These are phyloP conservation scores for Reticulitermes speratus DNA, from an alignment of 1,140 invertebrate genomes.

Conservation along the genomic window DNA sequence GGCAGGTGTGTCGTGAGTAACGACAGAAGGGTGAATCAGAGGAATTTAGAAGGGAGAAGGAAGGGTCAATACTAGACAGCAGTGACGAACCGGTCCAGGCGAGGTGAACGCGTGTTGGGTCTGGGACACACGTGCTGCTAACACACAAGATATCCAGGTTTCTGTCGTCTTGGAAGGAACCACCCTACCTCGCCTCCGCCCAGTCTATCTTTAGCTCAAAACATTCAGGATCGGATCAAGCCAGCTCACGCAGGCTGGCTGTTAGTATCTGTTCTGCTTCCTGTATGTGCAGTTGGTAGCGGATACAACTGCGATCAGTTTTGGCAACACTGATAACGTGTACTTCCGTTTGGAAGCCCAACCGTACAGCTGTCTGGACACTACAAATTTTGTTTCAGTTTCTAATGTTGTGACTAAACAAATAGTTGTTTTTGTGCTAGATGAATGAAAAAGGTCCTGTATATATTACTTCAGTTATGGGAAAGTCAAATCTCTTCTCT, in stretches of 20 bases:
- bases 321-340: not conserved
- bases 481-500: not conserved
- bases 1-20: conserved; percentile 7
- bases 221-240: not conserved
- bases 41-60: conserved; percentile 14
- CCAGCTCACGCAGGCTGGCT: not conserved
- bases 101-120: not conserved
- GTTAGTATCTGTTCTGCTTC: conserved; percentile 4
- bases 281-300: not conserved
- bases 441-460: not conserved
- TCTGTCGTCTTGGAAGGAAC: conserved; percentile 8
- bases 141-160: not conserved
- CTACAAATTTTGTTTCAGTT: conserved; percentile 1
- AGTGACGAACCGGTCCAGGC: conserved; percentile 5
- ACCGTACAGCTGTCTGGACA: not conserved
- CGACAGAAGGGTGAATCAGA: conserved; percentile 16
- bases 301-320: not conserved
- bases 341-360: not conserved
- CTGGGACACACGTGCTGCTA: conserved; percentile 2
- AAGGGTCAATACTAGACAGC: conserved; percentile 5
- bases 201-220: conserved; percentile 7
- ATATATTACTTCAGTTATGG: not conserved
- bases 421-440: not conserved
- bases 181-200: conserved; percentile 9
- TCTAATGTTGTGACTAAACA: conserved; percentile 9